These are phyloP conservation scores for Unio delphinus DNA, from an alignment of 2,888 invertebrate genomes.

Conservation along the genomic window DNA sequence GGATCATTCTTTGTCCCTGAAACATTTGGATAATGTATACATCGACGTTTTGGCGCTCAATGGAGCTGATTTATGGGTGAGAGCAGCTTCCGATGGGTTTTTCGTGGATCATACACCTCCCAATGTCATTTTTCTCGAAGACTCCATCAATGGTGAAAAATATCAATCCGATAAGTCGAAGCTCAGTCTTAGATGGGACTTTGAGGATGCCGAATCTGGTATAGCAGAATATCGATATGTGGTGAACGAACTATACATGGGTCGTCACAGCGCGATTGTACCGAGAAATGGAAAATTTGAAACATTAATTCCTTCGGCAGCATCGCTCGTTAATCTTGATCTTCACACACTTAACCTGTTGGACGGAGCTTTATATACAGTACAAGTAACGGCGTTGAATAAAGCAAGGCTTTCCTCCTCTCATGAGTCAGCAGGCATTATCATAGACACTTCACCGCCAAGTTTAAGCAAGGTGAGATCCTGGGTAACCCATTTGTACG, in stretches of 20 bases:
- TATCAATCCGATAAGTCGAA: conserved; percentile 30
- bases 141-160: conserved; percentile 11
- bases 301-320: conserved; percentile 5
- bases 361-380: conserved; percentile 40
- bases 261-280: conserved; percentile 37
- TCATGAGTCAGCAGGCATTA: conserved; percentile 45
- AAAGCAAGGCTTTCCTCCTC: conserved; percentile 39
- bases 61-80: conserved; percentile 36
- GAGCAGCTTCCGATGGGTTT: conserved; percentile 38
- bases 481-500: too few relatives aligned
- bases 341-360: conserved; percentile 19
- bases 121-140: conserved; percentile 7
- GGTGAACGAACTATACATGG: conserved; percentile 33
- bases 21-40: conserved; percentile 26
- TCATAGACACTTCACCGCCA: conserved; percentile 50
- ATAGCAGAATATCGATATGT: conserved; percentile 38
- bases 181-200: conserved; percentile 38
- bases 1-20: conserved; percentile 31
- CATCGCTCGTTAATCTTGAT: conserved; percentile 5
- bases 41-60: conserved; percentile 42
- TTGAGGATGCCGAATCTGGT: conserved; percentile 44
- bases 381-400: conserved; percentile 47
- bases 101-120: conserved; percentile 54
- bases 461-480: conserved; percentile 29
- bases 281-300: conserved; percentile 25